Evolutionary conservation across 1,140 invertebrate species (phyloP).

Genomic region (Atta texana): DNA sequence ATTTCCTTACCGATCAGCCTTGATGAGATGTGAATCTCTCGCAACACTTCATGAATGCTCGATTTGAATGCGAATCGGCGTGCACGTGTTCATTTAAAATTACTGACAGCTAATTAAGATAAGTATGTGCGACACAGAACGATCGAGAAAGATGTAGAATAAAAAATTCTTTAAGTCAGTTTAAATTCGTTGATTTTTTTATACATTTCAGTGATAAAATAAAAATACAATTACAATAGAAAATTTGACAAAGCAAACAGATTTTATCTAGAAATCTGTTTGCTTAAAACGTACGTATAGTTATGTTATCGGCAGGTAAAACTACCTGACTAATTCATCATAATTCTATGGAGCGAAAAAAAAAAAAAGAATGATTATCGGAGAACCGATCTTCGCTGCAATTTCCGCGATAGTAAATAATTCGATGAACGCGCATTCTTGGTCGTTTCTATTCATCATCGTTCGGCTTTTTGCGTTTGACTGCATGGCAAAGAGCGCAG

Average conservation of each 20-base stretch:
- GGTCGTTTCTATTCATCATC: slow-evolving; percentile 43
- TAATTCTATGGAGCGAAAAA: not conserved
- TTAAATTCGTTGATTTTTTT: not conserved
- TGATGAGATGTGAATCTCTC: slow-evolving; percentile 2
- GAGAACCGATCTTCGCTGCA: slow-evolving; percentile 27
- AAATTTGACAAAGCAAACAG: not conserved
- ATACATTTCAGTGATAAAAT: not conserved
- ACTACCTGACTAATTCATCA: slow-evolving; percentile 17
- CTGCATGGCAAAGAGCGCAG: slow-evolving; percentile 24
- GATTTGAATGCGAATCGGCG: not conserved
- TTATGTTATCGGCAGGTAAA: not conserved
- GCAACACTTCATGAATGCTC: not conserved
- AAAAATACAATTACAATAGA: not conserved
- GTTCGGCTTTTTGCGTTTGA: slow-evolving; percentile 12
- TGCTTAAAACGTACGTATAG: not conserved
- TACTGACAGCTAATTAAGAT: not conserved
- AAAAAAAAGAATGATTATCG: slow-evolving; percentile 15
- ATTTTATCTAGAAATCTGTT: not conserved
- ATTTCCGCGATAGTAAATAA: slow-evolving; percentile 32
- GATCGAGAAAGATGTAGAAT: not conserved
- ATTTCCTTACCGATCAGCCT: slow-evolving; percentile 18
- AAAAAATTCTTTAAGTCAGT: not conserved
- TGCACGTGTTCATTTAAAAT: slow-evolving; percentile 1
- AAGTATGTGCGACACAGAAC: not conserved
- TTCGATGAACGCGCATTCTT: slow-evolving; percentile 28